Conservation (phyloP, 2,797 vertebrate genomes). For the Rhyacichthys aspro region DNA sequence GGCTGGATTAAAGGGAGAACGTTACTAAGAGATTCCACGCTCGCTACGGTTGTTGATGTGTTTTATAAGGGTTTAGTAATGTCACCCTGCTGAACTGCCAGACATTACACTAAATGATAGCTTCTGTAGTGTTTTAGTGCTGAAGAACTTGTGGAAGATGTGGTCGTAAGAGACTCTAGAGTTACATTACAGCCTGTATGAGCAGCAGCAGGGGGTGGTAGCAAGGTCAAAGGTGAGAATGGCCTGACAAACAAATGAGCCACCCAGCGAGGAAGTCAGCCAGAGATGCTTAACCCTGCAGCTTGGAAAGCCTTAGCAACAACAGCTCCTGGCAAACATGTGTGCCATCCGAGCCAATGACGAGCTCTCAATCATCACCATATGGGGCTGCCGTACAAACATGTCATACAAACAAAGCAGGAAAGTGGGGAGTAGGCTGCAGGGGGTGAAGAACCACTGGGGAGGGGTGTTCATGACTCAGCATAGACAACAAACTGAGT, state of each 20-base stretch:
- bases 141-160: background rate
- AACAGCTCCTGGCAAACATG: slow-evolving; percentile 71
- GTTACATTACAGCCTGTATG: slow-evolving; percentile 48
- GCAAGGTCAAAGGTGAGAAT: slow-evolving; percentile 66
- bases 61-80: slow-evolving; percentile 22
- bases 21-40: slow-evolving; percentile 16
- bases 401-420: slow-evolving; percentile 50
- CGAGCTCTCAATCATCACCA: slow-evolving; percentile 62
- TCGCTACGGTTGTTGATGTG: slow-evolving; percentile 15
- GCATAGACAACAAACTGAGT: background rate
- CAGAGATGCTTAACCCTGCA: slow-evolving; percentile 61
- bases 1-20: slow-evolving; percentile 6
- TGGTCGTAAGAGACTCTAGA: slow-evolving; percentile 31
- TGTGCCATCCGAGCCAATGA: slow-evolving; percentile 69
- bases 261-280: slow-evolving; percentile 71
- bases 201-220: slow-evolving; percentile 53
- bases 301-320: slow-evolving; percentile 52
- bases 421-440: slow-evolving; percentile 17
- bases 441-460: slow-evolving; percentile 16
- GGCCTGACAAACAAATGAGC: slow-evolving; percentile 71
- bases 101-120: slow-evolving; percentile 31
- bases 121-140: slow-evolving; percentile 33
- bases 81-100: slow-evolving; percentile 23
- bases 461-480: background rate
- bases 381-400: slow-evolving; percentile 59